phyloP scores from a whole-genome alignment of 2,797 vertebrate genomes.

The Jordanella pulchra region DNA sequence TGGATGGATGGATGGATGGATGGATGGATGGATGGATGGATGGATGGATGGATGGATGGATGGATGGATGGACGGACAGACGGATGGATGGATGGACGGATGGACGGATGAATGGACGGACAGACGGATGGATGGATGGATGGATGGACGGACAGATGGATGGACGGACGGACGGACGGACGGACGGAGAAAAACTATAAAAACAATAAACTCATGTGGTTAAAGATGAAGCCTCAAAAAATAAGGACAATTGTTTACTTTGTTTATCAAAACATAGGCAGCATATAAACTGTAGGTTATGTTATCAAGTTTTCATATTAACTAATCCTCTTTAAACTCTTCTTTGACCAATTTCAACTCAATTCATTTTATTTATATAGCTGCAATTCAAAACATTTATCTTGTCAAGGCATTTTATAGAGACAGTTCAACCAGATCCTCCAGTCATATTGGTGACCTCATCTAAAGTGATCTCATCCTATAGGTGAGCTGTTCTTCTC shows the following conservation, averaged over 20 bases:
- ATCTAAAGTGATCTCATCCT: constrained; percentile 33
- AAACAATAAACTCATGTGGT: background rate
- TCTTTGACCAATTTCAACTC: background rate
- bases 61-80: no score
- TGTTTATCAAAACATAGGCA: constrained; percentile 28
- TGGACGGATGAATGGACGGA: no score
- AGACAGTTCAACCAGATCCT: background rate
- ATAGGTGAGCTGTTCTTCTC: constrained; percentile 37
- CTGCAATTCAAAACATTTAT: no score
- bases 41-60: no score
- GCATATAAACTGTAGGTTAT: constrained; percentile 15
- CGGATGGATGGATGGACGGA: no score
- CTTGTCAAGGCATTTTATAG: no score
- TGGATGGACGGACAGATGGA: no score
- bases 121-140: no score
- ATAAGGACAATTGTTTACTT: constrained; percentile 22
- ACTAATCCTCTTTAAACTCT: constrained; percentile 20
- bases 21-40: no score
- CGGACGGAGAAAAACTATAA: background rate
- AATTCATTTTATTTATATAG: no score
- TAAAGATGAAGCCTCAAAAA: constrained; percentile 10
- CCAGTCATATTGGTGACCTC: background rate
- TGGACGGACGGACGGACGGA: no score
- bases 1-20: no score
- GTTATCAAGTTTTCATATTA: constrained; percentile 28